Conservation (phyloP, 2,113 vertebrate genomes). For the Pseudorasbora parva region DNA sequence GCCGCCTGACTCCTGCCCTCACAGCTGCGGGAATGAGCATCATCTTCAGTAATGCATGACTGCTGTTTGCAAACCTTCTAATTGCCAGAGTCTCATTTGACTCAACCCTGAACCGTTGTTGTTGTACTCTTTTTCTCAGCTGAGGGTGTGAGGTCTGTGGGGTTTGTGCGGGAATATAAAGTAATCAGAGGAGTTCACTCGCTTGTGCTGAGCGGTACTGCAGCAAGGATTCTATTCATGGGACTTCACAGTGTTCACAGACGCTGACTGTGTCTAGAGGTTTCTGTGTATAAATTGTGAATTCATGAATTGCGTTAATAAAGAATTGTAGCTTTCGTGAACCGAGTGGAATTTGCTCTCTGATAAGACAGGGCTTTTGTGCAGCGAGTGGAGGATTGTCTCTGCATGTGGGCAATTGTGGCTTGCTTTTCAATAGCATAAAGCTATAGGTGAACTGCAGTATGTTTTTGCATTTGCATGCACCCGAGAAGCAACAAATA, state of each 20-base stretch:
- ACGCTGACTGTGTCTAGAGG: neutral
- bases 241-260: neutral
- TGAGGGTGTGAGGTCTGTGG: neutral
- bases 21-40: neutral
- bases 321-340: slow-evolving; percentile 23
- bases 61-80: slow-evolving; percentile 5
- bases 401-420: slow-evolving; percentile 4
- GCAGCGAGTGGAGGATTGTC: neutral
- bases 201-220: neutral
- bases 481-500: neutral
- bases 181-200: neutral
- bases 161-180: neutral
- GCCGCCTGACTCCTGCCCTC: no score
- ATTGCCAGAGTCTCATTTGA: neutral
- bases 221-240: neutral
- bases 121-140: neutral
- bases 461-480: neutral
- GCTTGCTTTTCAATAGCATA: neutral
- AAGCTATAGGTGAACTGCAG: neutral
- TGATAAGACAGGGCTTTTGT: slow-evolving; percentile 18
- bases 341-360: neutral
- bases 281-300: slow-evolving; percentile 9
- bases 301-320: slow-evolving; percentile 31
- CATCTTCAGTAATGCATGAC: neutral
- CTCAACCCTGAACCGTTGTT: neutral